Percentiles rank a stretch among this genome's conserved stretches.
Conservation (phyloP, 1,140 invertebrate genomes). For the Megalopta genalis region DNA sequence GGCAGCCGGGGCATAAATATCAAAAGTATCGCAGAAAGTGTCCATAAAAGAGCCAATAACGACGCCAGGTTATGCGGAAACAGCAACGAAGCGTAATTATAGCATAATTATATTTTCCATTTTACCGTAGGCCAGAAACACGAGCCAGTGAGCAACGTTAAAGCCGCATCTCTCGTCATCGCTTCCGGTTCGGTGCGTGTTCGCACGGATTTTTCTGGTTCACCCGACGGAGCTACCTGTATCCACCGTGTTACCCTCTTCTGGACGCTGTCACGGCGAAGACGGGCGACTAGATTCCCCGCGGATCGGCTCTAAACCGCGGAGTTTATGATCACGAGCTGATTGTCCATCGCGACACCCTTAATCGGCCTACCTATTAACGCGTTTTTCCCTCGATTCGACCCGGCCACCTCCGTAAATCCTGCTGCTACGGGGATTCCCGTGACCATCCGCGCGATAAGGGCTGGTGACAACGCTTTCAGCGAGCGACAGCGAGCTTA, state of each 20-base stretch:
- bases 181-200: neutral
- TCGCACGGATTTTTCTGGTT: neutral
- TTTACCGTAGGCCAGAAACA: neutral
- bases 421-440: slow-evolving; percentile 5
- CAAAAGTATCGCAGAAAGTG: too few species aligned
- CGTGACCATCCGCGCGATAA: slow-evolving; percentile 34
- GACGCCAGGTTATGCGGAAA: too few species aligned
- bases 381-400: neutral
- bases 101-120: too few species aligned
- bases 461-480: slow-evolving; percentile 33
- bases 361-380: slow-evolving; percentile 17
- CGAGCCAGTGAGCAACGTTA: neutral
- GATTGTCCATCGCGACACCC: neutral
- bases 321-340: slow-evolving; percentile 20
- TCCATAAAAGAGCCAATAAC: too few species aligned
- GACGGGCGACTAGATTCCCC: neutral
- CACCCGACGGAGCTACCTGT: neutral
- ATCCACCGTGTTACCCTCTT: neutral
- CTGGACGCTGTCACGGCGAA: neutral
- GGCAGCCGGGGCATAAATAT: too few species aligned
- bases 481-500: neutral
- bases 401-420: slow-evolving; percentile 16
- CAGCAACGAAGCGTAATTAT: too few species aligned
- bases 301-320: neutral
- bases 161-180: neutral